Evolutionary conservation across 2,797 vertebrate genomes (phyloP), one percentile per base, ranked within the genome.

Genomic region (Sciaenops ocellatus): DNA sequence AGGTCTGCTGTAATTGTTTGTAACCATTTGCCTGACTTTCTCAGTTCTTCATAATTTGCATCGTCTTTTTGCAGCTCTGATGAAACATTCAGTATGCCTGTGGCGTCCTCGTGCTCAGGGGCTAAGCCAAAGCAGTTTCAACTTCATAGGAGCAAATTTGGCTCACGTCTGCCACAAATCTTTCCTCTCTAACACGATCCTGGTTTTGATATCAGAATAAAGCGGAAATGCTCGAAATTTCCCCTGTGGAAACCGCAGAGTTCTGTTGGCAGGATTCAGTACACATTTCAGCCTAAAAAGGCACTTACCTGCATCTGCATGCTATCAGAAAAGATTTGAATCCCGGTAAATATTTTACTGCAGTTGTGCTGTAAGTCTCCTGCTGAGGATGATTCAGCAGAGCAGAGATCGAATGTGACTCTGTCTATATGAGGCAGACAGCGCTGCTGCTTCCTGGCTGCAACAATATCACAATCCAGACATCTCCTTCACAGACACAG

Each of bases 351-450:
- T 72, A 74, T 80, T 83, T 85, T 55, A 73, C 74, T 86, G 86
- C 87, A 89, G 85, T 73, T 74, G 55, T 80, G 73, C 75, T 81
- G 24, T 51, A 20, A 71, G 48, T 84, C 80, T 24, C 76, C 71
- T 51, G 72, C 80, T 66, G 82, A 20, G 48, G 84, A 89, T 90
- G 90, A 92, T 86, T 93, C 83, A 91, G 84, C 87, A 87, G 61
- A 69, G 83, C 76, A 65, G 66, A 69, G 64, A 79, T 66, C 4
- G 63, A 12, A 65, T 47, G 73, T 75, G 65, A 71, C 61, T 51
- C 1, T 51, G 57, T 59, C 30, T 76, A 71, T 47, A 57, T 69
- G 64, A 24, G 75, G n/a, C 64, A 48, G 73, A 78, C 76, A 64
- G 44, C 16, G 56, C 70, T 71, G 56, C 70, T 71, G 44, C 64